Base-by-base conservation (phyloP, 2,113 vertebrate genomes). In the Eudyptes chrysolophus region DNA sequence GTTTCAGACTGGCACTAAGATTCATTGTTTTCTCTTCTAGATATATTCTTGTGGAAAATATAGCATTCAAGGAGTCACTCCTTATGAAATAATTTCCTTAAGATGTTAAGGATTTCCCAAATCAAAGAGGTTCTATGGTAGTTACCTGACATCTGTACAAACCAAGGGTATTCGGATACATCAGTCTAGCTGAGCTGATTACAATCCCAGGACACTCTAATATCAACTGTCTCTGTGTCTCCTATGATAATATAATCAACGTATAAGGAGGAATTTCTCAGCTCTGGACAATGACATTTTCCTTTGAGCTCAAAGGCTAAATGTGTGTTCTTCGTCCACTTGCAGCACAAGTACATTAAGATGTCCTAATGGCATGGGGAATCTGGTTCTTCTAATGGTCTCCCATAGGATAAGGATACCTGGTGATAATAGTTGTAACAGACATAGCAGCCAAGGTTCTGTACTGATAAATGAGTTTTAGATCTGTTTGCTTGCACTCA, bases 41-140 rank as follows among this genome's bases (percentile, higher is more conserved):
- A 49, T 38, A 65, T 21, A 29, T 69, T 48, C 17, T 36, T 49
- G 20, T 64, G 24, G 40, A 89, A 82, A 82, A 71, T 40, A 78
- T 42, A 52, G 5, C 38, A 21, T 52, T 48, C 0, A 0, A 78
- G 21, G 48, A 36, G 20, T 52, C 12, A 36, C 2, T 68, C 3
- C 13, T 82, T 14, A 57, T 54, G 16, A 77, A 64, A 88, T 88
- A 55, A 29, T 89, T 95, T 89, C 29, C 34, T 62, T 26, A 88
- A 62, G 36, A 81, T 10, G 13, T 21, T 77, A 48, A 72, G 30
- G 25, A 46, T 72, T 77, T 89, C 30, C 46, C 36, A 81, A 18
- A 61, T 72, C 14, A 72, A 68, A 88, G 11, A 48, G 5, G 8
- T 40, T 61, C 15, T 27, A 36, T 55, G 26, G 34, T 10, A 42